Conservation (phyloP, 2,113 vertebrate species). For the Ovis aries region DNA sequence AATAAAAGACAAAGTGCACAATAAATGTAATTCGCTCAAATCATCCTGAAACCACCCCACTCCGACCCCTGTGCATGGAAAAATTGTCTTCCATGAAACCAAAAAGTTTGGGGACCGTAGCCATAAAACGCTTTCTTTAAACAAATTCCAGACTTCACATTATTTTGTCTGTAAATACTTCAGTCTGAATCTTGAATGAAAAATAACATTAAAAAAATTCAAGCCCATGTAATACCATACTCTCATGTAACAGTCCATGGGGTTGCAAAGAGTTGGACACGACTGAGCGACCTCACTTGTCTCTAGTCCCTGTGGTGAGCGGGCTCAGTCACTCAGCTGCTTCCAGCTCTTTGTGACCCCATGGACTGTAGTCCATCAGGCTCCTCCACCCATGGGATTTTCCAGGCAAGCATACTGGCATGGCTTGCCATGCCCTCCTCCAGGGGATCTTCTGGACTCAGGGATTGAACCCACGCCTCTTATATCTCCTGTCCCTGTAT, state of each 20-base stretch:
- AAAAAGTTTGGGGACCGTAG: not conserved
- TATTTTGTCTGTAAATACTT: not conserved
- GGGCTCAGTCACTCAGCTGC: not conserved
- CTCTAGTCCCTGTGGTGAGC: not conserved
- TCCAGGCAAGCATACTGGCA: not conserved
- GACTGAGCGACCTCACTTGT: too few relatives aligned
- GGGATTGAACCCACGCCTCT: not conserved
- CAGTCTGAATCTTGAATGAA: not conserved
- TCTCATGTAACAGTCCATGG: not conserved
- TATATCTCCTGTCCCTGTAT: not conserved
- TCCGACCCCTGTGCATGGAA: rapidly evolving
- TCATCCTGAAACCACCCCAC: not conserved
- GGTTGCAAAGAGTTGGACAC: rapidly evolving
- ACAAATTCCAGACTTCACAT: not conserved
- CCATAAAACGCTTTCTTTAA: not conserved
- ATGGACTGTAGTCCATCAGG: not conserved
- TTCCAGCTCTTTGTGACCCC: not conserved
- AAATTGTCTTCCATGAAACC: not conserved
- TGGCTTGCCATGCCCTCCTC: not conserved
- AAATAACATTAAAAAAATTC: not conserved
- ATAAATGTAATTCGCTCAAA: not conserved
- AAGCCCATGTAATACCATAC: not conserved
- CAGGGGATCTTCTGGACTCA: not conserved
- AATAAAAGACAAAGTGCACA: not conserved
- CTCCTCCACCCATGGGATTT: not conserved